Base-by-base conservation (phyloP, 1,140 invertebrate species). In the Calliphora vicina region DNA sequence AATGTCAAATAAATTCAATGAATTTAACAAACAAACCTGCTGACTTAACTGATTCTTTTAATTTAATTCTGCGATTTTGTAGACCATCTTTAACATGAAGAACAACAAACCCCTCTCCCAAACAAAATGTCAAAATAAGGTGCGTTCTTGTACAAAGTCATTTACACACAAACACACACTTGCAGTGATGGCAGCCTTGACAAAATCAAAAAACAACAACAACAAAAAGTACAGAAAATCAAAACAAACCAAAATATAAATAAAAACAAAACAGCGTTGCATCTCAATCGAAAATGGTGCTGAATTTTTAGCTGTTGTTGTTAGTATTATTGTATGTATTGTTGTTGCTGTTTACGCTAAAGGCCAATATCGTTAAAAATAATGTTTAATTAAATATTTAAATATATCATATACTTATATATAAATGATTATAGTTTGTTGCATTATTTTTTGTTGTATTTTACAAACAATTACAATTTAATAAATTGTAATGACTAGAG, bases 291-390 rank as follows among this genome's bases (percentile, higher is more conserved):
- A 78, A 35, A 45, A 67, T 67, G 61, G 45, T 50, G 35, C 15
- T 17, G 50, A 13, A n/a, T 57, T 57, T 57, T 57, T n/a, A n/a
- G 17, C n/a, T 57, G 35, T 5, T 35, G 35, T 35, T 35, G 29
- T 35, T 4, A 8, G 8, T 35, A 8, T 35, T 35, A 8, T 35
- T 35, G 29, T 35, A 4, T 8, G 2, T 35, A 10, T 5, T 35
- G 35, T 35, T 35, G 35, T 50, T 17, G 45, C 12, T 50, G 12
- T 50, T 50, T 50, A 50, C 35, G 13, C 23, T 78, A 78, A 78
- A 78, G 74, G 74, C 74, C 74, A 78, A 78, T 78, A 78, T 78
- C 74, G 74, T 78, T 78, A 78, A 43, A 78, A 78, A 78, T 23
- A 78, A 43, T 78, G 42, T 78, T 78, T 78, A 78, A 78, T 78